Evolutionary conservation across 2,113 vertebrate species (phyloP).

Genomic region (Regulus satrapa): DNA sequence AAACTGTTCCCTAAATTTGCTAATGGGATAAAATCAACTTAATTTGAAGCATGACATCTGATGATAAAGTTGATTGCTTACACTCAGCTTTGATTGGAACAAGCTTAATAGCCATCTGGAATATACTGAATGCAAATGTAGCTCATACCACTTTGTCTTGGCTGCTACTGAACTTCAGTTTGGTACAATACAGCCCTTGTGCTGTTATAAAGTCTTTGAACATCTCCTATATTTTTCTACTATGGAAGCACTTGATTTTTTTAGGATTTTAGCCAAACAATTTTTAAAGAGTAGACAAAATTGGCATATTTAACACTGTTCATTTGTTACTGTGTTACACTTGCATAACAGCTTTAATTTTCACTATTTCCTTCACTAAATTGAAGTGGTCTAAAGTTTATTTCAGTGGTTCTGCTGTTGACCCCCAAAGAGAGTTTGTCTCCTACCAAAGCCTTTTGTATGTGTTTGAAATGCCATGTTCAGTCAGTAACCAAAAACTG

Average conservation of each 20-base stretch:
- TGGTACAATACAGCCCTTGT: slow-evolving; percentile 57
- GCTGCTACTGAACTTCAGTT: neutral
- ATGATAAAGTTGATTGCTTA: slow-evolving; percentile 39
- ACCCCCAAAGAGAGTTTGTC: neutral
- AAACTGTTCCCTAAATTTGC: neutral
- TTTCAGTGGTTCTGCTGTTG: slow-evolving; percentile 10
- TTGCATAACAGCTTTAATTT: slow-evolving; percentile 35
- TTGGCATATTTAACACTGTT: slow-evolving; percentile 37
- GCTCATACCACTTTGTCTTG: slow-evolving; percentile 4
- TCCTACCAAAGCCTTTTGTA: neutral
- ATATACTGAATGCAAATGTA: neutral
- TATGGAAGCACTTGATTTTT: neutral
- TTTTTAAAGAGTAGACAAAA: slow-evolving; percentile 21
- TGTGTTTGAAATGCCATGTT: slow-evolving; percentile 20
- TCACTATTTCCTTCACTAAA: slow-evolving; percentile 24
- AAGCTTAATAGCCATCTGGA: slow-evolving; percentile 14
- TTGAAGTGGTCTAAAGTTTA: slow-evolving; percentile 5
- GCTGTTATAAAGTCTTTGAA: slow-evolving; percentile 14
- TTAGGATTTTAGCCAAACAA: slow-evolving; percentile 35
- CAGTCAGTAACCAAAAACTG: neutral
- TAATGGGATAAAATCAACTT: slow-evolving; percentile 29
- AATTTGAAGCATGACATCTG: neutral
- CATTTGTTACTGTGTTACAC: slow-evolving; percentile 18
- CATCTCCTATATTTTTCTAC: slow-evolving; percentile 22
- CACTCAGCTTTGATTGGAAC: neutral